phyloP scores from a whole-genome alignment of 2,888 invertebrate genomes.

The Chrysopilus asiliformis region DNA sequence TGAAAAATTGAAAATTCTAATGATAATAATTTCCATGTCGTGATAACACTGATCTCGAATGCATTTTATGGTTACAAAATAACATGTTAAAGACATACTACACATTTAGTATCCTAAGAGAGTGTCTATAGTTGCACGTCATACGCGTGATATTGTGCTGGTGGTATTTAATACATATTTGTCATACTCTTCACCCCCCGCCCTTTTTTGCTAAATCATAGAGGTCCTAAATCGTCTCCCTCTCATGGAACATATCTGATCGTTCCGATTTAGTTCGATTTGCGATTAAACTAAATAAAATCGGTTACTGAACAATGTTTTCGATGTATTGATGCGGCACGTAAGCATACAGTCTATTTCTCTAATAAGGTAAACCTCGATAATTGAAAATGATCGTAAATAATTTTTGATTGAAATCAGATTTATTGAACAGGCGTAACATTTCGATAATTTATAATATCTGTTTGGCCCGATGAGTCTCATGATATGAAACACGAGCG shows the following conservation, averaged over 20 bases:
- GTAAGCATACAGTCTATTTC: too few relatives aligned
- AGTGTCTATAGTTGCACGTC: too few relatives aligned
- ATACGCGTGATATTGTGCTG: background rate
- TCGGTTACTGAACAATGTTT: too few relatives aligned
- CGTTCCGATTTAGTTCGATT: too few relatives aligned
- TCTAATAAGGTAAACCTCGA: constrained; percentile 13
- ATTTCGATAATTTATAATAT: constrained; percentile 13
- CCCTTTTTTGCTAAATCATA: too few relatives aligned
- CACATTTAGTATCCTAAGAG: constrained; percentile 1
- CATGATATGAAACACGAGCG: background rate
- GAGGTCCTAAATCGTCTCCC: too few relatives aligned
- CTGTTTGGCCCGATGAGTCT: background rate
- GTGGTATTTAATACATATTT: too few relatives aligned
- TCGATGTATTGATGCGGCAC: too few relatives aligned
- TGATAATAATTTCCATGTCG: constrained; percentile 13
- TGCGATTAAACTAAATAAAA: too few relatives aligned
- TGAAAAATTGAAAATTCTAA: constrained; percentile 10
- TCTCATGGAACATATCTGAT: too few relatives aligned
- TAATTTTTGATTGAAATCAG: constrained; percentile 15
- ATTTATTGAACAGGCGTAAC: constrained; percentile 15
- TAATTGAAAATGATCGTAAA: constrained; percentile 15
- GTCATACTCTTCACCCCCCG: too few relatives aligned
- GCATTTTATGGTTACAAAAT: constrained; percentile 8
- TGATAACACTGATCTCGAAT: constrained; percentile 10
- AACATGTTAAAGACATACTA: constrained; percentile 8